Conservation (phyloP, 2,888 invertebrate species). For the Andrena bucephala region DNA sequence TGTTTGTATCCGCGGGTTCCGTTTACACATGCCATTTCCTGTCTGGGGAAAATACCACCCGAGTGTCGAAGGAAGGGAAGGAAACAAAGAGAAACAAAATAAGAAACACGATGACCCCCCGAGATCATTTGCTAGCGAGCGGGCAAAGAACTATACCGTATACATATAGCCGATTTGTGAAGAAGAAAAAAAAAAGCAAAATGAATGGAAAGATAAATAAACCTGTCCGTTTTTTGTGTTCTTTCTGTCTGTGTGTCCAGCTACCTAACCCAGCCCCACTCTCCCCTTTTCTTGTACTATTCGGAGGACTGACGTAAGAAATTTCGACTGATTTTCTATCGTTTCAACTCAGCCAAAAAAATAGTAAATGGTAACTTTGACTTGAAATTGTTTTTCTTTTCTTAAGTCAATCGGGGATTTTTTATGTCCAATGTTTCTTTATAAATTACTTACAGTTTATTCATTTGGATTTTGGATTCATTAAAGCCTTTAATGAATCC, state of each 20-base stretch:
- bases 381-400: background rate
- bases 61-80: constrained; percentile 52
- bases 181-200: constrained; percentile 50
- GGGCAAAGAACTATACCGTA: constrained; percentile 65
- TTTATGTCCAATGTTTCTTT: no score
- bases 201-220: constrained; percentile 72
- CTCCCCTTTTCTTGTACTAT: constrained; percentile 24
- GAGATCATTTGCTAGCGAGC: constrained; percentile 67
- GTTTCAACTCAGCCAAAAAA: background rate
- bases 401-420: background rate
- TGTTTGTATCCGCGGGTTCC: background rate
- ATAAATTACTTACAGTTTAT: no score
- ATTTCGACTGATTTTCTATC: background rate
- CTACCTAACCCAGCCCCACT: constrained; percentile 18
- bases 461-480: no score
- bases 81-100: constrained; percentile 30
- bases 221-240: constrained; percentile 79
- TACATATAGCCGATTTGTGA: constrained; percentile 70
- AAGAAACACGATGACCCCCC: constrained; percentile 40
- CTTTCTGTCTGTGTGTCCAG: constrained; percentile 72
- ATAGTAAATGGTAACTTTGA: no score
- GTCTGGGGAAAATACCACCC: background rate
- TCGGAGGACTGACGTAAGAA: background rate
- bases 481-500: no score
- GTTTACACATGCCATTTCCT: constrained; percentile 14